These are phyloP conservation scores for Pipistrellus nathusii DNA, from an alignment of 2,797 vertebrate species.

Conservation along the genomic window DNA sequence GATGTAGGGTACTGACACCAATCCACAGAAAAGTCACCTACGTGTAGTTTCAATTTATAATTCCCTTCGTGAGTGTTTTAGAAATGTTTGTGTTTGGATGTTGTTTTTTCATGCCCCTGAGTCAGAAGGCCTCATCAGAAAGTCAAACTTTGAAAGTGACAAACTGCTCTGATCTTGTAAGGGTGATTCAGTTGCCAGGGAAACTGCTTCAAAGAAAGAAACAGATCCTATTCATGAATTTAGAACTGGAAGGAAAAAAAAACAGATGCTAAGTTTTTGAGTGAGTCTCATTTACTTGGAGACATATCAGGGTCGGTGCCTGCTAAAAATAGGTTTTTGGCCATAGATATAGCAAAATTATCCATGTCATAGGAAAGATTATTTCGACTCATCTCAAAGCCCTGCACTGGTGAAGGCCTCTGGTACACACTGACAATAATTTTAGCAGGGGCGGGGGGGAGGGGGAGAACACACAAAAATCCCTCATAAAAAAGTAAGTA, in stretches of 20 bases:
- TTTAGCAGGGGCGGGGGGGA: accelerated
- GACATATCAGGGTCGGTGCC: not conserved
- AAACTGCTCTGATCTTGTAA: constrained; percentile 73
- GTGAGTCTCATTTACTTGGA: constrained; percentile 56
- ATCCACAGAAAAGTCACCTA: not conserved
- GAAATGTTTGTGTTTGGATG: constrained; percentile 65
- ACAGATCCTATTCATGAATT: constrained; percentile 69
- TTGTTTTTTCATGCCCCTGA: constrained; percentile 45
- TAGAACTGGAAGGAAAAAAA: constrained; percentile 35
- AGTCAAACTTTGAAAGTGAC: constrained; percentile 78
- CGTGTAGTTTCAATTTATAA: not conserved
- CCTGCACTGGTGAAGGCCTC: not conserved
- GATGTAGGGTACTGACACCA: not conserved
- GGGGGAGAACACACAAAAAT: too few relatives aligned
- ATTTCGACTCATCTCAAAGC: not conserved
- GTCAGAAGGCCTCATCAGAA: constrained; percentile 62
- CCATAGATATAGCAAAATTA: not conserved
- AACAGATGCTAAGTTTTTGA: constrained; percentile 69
- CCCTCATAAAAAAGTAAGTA: not conserved
- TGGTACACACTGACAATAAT: too few relatives aligned
- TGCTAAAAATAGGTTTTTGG: not conserved
- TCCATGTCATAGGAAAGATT: not conserved
- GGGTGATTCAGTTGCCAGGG: constrained; percentile 78
- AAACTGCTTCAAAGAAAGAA: constrained; percentile 74
- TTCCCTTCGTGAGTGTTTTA: not conserved